Evolutionary conservation across 2,797 vertebrate genomes (phyloP).

Genomic region (Chelidonichthys spinosus): DNA sequence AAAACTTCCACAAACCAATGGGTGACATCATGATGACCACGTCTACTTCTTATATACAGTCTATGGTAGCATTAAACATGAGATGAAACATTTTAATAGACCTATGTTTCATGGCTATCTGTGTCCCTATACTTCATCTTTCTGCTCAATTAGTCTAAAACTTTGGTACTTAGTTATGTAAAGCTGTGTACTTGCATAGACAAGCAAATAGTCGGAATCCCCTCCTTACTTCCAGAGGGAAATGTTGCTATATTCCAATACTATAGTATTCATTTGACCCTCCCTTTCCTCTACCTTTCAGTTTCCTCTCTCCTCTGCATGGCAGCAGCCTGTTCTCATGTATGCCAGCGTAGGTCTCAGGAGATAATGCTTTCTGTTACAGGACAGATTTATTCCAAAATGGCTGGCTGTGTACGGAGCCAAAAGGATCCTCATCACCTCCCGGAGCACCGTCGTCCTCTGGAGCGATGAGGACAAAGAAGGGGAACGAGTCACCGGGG

Average conservation of each 20-base stretch:
- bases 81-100: neutral
- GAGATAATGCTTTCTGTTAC: conserved; percentile 63
- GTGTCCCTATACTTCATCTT: neutral
- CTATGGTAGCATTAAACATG: neutral
- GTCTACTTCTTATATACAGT: no score
- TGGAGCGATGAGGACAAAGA: conserved; percentile 56
- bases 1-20: no score
- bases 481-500: conserved; percentile 44
- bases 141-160: neutral
- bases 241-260: neutral
- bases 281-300: neutral
- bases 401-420: conserved; percentile 40
- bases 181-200: no score
- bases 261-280: neutral
- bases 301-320: neutral
- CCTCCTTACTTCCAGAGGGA: neutral
- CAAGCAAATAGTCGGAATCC: neutral
- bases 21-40: no score
- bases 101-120: neutral
- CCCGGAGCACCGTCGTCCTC: conserved; percentile 31
- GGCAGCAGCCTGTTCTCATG: neutral
- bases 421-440: conserved; percentile 47
- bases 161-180: no score
- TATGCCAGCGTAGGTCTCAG: conserved; percentile 46
- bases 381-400: conserved; percentile 63